Base-by-base conservation (phyloP, 2,888 invertebrate genomes). In the Acholoe squamosa region DNA sequence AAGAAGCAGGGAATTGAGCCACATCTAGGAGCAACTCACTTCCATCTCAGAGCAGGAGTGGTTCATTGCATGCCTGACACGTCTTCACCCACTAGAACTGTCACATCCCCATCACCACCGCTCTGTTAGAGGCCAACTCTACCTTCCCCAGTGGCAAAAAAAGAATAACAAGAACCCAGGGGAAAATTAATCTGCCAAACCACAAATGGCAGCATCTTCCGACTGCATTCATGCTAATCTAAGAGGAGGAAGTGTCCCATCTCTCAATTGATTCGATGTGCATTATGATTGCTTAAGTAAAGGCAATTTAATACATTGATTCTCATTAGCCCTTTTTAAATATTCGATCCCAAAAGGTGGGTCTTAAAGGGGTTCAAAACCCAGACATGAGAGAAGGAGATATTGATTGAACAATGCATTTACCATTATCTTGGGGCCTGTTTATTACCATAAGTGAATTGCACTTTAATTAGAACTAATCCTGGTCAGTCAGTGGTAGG, bases 341-440 rank as follows among this genome's bases (percentile, higher is more conserved):
- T 71, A 28, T 71, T 71, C 28, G 14, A 71, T 71, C 61, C 43
- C 19, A 61, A 61, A 71, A 28, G 25, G 28, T 0, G 28, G 28
- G 28, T n/a, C 3, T 14, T 25, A 71, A 71, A 71, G 25, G 71
- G 14, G 14, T n/a, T 7, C 5, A 61, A 61, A 61, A 61, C 61
- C 5, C 3, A 61, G 61, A 19, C 61, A 19, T 61, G 61, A 14
- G 31, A 28, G 71, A 14, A 0, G 71, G 0, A 25, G 3, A 71
- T 71, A 71, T 71, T 71, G 71, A 71, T 71, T 71, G 71, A n/a
- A 14, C 28, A 71, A n/a, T 25, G 25, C 71, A 71, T 25, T n/a
- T 71, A 61, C 61, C 19, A 14, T 71, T 71, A 71, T 71, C 28
- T 28, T 5, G 25, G 25, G 71, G 0, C 28, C 1, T 71, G 71